Conservation (phyloP, 1,140 invertebrate genomes). For the Drosophila tropicalis region DNA sequence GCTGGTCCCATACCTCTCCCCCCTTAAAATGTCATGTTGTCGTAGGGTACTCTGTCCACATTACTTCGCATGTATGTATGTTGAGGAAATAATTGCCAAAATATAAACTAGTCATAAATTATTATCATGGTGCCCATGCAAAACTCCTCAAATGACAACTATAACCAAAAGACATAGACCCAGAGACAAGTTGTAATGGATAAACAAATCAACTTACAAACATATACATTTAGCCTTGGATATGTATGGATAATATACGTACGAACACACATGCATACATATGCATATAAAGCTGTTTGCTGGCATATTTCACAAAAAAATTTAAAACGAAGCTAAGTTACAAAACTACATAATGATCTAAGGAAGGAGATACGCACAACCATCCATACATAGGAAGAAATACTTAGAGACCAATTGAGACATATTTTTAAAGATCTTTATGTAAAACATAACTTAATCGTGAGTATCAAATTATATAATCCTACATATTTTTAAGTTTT, state of each 20-base stretch:
- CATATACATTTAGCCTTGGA: constrained; percentile 1
- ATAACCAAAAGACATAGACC: constrained; percentile 32
- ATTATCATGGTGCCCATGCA: constrained; percentile 59
- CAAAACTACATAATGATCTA: constrained; percentile 44
- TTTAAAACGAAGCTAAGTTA: constrained; percentile 67
- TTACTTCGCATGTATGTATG: constrained; percentile 6
- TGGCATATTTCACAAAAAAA: constrained; percentile 76
- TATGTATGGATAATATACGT: not conserved
- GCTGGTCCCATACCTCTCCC: no score
- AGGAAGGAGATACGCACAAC: not conserved
- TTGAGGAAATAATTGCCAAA: constrained; percentile 76
- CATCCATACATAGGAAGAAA: not conserved
- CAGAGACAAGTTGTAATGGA: constrained; percentile 62
- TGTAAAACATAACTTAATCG: not conserved
- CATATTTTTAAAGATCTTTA: not conserved
- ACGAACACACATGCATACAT: not conserved
- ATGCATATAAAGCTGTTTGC: constrained; percentile 30
- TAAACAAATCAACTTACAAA: constrained; percentile 41
- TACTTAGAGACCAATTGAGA: not conserved
- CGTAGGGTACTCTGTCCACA: constrained; percentile 21
- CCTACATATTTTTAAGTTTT: no score
- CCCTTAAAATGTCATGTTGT: not conserved
- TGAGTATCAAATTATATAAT: no score
- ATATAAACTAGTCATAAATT: constrained; percentile 81
- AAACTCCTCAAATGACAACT: constrained; percentile 48